Evolutionary conservation across 2,797 vertebrate genomes (phyloP), one percentile per base, ranked within the genome.

Genomic region (Gymnodraco acuticeps): DNA sequence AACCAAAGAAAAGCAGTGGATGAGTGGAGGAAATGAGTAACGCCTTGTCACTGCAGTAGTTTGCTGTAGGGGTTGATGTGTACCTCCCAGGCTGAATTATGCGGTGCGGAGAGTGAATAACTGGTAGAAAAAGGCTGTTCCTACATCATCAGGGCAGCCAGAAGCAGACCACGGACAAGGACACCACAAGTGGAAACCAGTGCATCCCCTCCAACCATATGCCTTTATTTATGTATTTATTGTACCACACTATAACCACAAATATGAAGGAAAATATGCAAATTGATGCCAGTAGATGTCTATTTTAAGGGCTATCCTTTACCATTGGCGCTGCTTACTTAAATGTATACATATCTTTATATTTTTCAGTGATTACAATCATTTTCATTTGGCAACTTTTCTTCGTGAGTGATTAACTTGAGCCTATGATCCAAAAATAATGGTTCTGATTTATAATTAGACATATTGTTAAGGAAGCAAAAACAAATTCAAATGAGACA

Each of bases 131-230:
- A 78, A 85, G 78, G 78, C 74, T 86, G 79, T 75, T 85, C 76
- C 64, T 78, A 83, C 81, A 83, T 69, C 85, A 87, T 70, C 80
- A 75, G 79, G 46, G 23, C 75, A 90, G 85, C 82, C 88, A 90
- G 82, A 85, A 62, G 68, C 75, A 85, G 75, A 89, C 86, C 87
- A 82, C 77, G 77, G 86, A 90, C 90, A 88, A 77, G 88, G 82
- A 92, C 84, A 89, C 90, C 92, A 91, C 90, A 89, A 93, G 90
- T 93, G 92, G 92, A 94, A 93, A 94, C 89, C 92, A 91, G 88
- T 90, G 90, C 84, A 88, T 83, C 76, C 77, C 52, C 80, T 86
- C 72, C 84, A 91, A 81, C 60, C 73, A 66, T 41, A 68, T 82
- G 82, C 48, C 78, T 87, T 92, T 89, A 90, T 92, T 92, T 91